A percentile compares a stretch with the other conserved stretches of the same genome.
Conservation (phyloP, 2,888 invertebrate species). For the Notodonta ziczac region DNA sequence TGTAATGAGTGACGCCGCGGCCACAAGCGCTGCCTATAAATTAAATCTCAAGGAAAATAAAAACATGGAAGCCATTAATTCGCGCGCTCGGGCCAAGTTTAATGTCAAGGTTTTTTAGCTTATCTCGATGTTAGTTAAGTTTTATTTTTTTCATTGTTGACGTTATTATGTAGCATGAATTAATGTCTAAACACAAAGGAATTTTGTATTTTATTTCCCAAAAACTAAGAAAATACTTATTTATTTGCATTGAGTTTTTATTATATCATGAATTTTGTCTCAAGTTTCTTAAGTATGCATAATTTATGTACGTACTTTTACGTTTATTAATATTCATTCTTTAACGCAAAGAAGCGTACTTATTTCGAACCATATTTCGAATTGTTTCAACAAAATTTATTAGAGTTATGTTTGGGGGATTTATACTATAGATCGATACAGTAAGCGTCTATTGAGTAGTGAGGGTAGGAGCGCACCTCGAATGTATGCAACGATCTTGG, state of each 20-base stretch:
- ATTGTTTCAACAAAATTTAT: background rate
- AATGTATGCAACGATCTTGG: slow-evolving; percentile 66
- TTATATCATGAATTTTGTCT: slow-evolving; percentile 21
- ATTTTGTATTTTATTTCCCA: slow-evolving; percentile 44
- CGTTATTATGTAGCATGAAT: slow-evolving; percentile 72
- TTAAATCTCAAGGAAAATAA: slow-evolving; percentile 85
- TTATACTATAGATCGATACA: background rate
- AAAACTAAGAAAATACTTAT: slow-evolving; percentile 21
- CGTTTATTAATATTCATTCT: background rate
- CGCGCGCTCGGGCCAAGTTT: slow-evolving; percentile 83
- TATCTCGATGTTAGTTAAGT: slow-evolving; percentile 81
- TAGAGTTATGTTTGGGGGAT: background rate
- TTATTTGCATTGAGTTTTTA: slow-evolving; percentile 30
- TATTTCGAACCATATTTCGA: too few relatives aligned
- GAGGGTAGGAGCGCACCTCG: slow-evolving; percentile 21
- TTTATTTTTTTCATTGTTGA: slow-evolving; percentile 73
- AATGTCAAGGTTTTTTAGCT: slow-evolving; percentile 83
- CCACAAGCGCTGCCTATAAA: slow-evolving; percentile 78
- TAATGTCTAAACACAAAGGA: slow-evolving; percentile 59
- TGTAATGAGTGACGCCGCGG: slow-evolving; percentile 78
- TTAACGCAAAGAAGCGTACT: background rate
- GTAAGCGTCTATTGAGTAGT: background rate
- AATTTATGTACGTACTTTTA: background rate
- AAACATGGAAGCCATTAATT: slow-evolving; percentile 85
- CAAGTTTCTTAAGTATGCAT: slow-evolving; percentile 16